Base-by-base conservation (phyloP, 2,797 vertebrate species). In the Galaxias olidus region DNA sequence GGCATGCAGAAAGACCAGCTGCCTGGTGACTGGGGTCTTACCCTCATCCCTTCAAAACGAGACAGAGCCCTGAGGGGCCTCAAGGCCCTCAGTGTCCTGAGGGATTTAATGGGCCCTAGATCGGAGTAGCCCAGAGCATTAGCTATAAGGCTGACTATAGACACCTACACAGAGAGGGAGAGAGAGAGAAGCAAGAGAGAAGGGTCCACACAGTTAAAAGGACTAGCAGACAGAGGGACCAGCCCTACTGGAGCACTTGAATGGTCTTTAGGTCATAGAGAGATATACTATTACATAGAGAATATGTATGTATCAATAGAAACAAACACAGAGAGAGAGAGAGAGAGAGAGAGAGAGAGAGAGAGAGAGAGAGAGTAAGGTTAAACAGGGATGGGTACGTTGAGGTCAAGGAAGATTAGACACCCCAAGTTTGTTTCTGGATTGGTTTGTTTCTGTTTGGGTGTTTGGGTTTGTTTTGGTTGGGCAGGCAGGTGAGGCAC, bases 11-110 rank as follows among this genome's bases (percentile, higher is more conserved):
- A 96, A 93, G 94, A 94, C 91, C 94, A 91, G 88, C 86, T 88
- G 85, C 78, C 83, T 82, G 85, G 84, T 82, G 51, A 91, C 88
- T 90, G 77, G 75, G 78, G 90, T 95, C 98, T 99, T 99, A 99
- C 98, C 98, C 97, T 98, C 98, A 99, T 99, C 91, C 98, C 98
- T 95, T 99, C 98, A 98, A 99, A 99, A 93, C 98, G 96, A 94
- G 98, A 99, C 90, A 99, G 95, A 94, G 98, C 98, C 95, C 98
- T 98, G 95, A 99, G 96, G 92, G 98, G 98, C 92, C 98, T 96
- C 96, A 99, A 96, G 92, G 98, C 98, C 95, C 98, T 98, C 92
- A 99, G 94, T 92, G 98, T 99, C 95, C 96, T 98, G 96, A 99
- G 96, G 93, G 98, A 99, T 90, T 99, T 99, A 95, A 99, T 99